Conservation (phyloP, 1,140 invertebrate genomes). For the Drosophila pachea region DNA sequence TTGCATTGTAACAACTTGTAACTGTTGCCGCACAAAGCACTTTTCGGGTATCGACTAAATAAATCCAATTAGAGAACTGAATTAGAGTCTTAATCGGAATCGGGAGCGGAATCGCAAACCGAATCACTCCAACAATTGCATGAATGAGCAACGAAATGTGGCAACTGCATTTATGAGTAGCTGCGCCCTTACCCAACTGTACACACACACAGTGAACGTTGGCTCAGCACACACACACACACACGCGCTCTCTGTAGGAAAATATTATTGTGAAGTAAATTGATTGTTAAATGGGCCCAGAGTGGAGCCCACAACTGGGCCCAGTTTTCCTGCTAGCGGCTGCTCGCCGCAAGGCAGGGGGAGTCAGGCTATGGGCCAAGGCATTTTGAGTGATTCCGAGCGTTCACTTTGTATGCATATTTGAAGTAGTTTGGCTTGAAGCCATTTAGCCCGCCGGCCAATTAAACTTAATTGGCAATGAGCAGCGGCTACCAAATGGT, state of each 20-base stretch:
- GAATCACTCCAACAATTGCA: slow-evolving; percentile 53
- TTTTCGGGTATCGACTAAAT: slow-evolving; percentile 37
- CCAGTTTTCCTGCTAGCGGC: not conserved
- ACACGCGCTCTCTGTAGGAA: not conserved
- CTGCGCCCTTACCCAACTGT: slow-evolving; percentile 12
- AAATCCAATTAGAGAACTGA: slow-evolving; percentile 57
- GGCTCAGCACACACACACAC: too few species aligned
- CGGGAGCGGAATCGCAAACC: slow-evolving; percentile 24
- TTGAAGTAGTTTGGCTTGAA: slow-evolving; percentile 60
- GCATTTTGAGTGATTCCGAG: slow-evolving; percentile 43
- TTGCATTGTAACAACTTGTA: slow-evolving; percentile 20
- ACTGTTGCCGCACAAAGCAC: slow-evolving; percentile 12
- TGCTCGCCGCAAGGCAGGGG: too few species aligned
- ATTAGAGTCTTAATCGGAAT: slow-evolving; percentile 29
- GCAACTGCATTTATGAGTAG: slow-evolving; percentile 47
- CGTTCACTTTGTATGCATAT: slow-evolving; percentile 68
- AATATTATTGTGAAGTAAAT: slow-evolving; percentile 72
- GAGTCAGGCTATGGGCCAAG: not conserved
- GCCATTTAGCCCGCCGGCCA: slow-evolving; percentile 49
- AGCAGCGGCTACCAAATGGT: slow-evolving; percentile 47
- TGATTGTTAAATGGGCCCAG: slow-evolving; percentile 67
- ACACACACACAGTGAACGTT: not conserved
- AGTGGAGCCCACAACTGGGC: not conserved
- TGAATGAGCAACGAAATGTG: slow-evolving; percentile 64
- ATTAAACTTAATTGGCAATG: slow-evolving; percentile 76